phyloP scores from a whole-genome alignment of 1,140 invertebrate species.

The Drosophila kohkoa region DNA sequence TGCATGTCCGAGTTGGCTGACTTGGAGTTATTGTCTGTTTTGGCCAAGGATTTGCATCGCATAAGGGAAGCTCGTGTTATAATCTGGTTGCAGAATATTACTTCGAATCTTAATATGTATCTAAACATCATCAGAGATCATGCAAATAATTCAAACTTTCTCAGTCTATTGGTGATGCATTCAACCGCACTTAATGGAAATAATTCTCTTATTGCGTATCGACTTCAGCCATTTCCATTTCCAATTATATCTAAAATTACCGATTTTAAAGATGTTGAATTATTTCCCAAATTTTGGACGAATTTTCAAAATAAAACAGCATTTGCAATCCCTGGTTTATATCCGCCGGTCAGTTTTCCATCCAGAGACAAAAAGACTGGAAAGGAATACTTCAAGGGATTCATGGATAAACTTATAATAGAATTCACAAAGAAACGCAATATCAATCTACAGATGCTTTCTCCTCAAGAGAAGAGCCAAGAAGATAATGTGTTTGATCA shows the following conservation, averaged over 20 bases:
- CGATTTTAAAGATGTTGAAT: neutral
- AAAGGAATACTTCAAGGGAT: neutral
- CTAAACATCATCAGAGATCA: neutral
- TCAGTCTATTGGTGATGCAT: constrained; percentile 4
- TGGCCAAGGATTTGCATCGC: constrained; percentile 20
- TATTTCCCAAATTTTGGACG: constrained; percentile 1
- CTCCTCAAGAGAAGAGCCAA: neutral
- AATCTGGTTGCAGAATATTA: neutral
- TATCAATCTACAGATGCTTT: neutral
- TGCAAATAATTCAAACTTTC: neutral
- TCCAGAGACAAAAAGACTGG: neutral
- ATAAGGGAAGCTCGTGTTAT: constrained; percentile 19
- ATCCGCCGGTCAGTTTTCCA: neutral
- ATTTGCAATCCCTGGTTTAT: neutral
- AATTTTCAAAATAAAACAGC: constrained; percentile 21
- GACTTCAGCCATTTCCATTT: constrained; percentile 16
- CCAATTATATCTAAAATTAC: neutral
- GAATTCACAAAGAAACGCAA: constrained; percentile 20
- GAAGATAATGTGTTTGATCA: too few relatives aligned
- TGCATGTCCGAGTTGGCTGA: constrained; percentile 23
- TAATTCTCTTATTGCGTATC: constrained; percentile 2
- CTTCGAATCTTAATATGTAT: neutral
- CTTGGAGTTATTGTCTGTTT: neutral
- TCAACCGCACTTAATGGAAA: neutral
- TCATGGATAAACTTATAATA: neutral